These are phyloP conservation scores for Ceratosolen fusciceps DNA, from an alignment of 1,140 invertebrate species.

Conservation along the genomic window DNA sequence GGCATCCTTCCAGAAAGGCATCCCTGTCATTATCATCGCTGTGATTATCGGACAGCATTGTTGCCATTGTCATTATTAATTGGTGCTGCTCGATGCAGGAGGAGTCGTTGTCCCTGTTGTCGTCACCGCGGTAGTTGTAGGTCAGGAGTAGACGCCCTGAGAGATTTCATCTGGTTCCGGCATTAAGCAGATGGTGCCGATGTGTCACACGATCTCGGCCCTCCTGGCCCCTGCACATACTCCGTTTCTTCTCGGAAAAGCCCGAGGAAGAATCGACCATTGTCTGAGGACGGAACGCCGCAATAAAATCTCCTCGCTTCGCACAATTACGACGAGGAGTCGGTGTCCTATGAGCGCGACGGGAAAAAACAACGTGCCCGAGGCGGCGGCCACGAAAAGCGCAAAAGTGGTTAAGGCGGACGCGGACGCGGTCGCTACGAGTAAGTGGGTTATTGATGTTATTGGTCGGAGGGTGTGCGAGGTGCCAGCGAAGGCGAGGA, in stretches of 20 bases:
- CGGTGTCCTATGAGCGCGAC: background rate
- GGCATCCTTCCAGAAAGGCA: too few species aligned
- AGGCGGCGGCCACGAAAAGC: background rate
- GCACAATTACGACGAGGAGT: constrained; percentile 28
- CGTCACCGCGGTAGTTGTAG: too few species aligned
- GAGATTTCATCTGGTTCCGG: constrained; percentile 23
- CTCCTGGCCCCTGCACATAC: background rate
- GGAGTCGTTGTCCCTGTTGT: too few species aligned
- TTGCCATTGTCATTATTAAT: too few species aligned
- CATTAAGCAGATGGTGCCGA: constrained; percentile 17
- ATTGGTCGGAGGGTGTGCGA: background rate
- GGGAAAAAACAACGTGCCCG: background rate
- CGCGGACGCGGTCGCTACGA: too few species aligned
- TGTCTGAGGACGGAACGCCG: constrained; percentile 12
- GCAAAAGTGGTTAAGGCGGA: background rate
- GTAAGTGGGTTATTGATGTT: too few species aligned
- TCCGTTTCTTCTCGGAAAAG: constrained; percentile 29
- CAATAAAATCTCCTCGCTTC: constrained; percentile 36
- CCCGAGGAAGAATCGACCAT: constrained; percentile 29
- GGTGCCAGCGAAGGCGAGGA: background rate
- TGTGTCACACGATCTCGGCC: constrained; percentile 13
- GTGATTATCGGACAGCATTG: too few species aligned
- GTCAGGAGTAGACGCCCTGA: constrained; percentile 14
- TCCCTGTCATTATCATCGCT: too few species aligned
- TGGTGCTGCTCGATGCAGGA: too few species aligned